Evolutionary conservation across 2,113 vertebrate species (phyloP).

Genomic region (Neolamprologus sp.): DNA sequence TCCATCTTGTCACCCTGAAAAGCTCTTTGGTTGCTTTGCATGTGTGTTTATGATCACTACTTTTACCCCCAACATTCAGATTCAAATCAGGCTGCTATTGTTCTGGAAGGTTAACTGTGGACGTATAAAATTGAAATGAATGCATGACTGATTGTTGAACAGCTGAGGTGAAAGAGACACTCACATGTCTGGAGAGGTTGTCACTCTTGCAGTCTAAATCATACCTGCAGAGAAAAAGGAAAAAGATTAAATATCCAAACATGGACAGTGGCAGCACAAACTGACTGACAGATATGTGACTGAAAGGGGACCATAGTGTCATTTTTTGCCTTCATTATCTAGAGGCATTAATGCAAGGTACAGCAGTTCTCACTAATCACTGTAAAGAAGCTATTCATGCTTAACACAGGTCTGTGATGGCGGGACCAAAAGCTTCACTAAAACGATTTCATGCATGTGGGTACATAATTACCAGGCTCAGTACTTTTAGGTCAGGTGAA

Average conservation of each 20-base stretch:
- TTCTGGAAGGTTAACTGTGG: not conserved
- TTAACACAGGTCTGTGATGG: not conserved
- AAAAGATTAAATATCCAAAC: constrained; percentile 5
- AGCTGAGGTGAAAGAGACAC: constrained; percentile 53
- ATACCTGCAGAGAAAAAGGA: constrained; percentile 74
- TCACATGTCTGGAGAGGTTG: constrained; percentile 96
- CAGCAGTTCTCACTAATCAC: not conserved
- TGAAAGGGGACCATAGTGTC: not conserved
- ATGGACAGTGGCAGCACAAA: not conserved
- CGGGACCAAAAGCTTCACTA: not conserved
- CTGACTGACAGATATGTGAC: not conserved
- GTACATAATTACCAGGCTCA: not conserved
- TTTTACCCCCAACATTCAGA: not conserved
- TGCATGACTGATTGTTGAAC: constrained; percentile 16
- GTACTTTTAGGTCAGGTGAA: not conserved
- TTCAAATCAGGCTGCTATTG: constrained; percentile 15
- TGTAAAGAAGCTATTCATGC: not conserved
- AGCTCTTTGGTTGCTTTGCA: not conserved
- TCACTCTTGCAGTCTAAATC: constrained; percentile 96
- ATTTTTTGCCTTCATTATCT: not conserved
- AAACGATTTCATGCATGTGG: not conserved
- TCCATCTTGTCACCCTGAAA: not conserved
- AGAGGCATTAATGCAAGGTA: not conserved
- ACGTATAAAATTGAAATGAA: not conserved
- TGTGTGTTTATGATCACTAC: not conserved